Percentiles rank a stretch among this genome's conserved stretches.
These are phyloP conservation scores for Dynastes maya DNA, from an alignment of 2,888 invertebrate species.

Conservation along the genomic window DNA sequence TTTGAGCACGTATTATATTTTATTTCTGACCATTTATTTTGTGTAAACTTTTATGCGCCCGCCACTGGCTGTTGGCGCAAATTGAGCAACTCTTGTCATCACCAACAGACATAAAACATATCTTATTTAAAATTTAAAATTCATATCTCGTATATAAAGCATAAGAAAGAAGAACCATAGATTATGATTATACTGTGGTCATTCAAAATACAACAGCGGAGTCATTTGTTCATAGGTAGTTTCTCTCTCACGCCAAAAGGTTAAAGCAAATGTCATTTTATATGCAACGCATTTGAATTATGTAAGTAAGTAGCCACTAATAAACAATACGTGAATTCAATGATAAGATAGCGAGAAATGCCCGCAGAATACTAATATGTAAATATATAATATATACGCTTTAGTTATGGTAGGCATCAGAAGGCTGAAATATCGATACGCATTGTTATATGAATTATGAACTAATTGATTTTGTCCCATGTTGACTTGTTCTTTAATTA, in stretches of 20 bases:
- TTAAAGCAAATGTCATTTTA: constrained; percentile 17
- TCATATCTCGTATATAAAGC: too few relatives aligned
- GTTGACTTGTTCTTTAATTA: too few relatives aligned
- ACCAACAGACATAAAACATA: neutral
- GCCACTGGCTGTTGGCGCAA: too few relatives aligned
- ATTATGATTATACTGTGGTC: too few relatives aligned
- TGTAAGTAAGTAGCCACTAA: constrained; percentile 24
- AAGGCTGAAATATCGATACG: neutral
- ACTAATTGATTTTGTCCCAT: too few relatives aligned
- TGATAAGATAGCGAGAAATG: constrained; percentile 1
- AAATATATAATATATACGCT: neutral
- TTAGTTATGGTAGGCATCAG: neutral
- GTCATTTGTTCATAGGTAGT: too few relatives aligned
- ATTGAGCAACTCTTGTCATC: too few relatives aligned
- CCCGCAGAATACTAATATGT: constrained; percentile 8
- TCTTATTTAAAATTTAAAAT: neutral
- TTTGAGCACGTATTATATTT: too few relatives aligned
- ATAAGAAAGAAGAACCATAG: too few relatives aligned
- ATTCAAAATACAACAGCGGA: neutral
- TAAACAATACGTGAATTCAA: constrained; percentile 24
- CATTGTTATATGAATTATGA: too few relatives aligned
- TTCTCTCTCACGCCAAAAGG: constrained; percentile 18
- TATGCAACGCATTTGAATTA: constrained; percentile 27
- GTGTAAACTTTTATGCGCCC: too few relatives aligned
- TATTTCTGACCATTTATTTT: too few relatives aligned